Base-by-base conservation (phyloP, 2,113 vertebrate genomes). In the Collichthys lucidus region DNA sequence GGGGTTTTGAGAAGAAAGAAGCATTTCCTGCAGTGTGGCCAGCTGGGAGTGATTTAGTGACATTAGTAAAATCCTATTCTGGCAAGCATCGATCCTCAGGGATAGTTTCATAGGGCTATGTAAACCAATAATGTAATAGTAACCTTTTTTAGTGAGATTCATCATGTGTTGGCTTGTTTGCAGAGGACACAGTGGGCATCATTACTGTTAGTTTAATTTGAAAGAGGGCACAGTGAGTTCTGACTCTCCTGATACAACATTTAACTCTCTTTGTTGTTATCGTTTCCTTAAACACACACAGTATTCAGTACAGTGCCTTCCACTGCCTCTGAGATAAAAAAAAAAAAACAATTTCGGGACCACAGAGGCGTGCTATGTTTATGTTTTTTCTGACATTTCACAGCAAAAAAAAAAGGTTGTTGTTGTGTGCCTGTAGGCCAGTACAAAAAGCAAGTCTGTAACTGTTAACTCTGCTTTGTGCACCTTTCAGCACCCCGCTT, bases 11-110 rank as follows among this genome's bases (percentile, higher is more conserved):
- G 91, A 91, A 91, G 89, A 94, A 93, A 91, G 87, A 92, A 93
- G 92, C 91, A 91, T 93, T 93, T 96, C 94, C 93, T 95, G 93
- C 89, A 86, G 86, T 82, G 81, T 57, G 74, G 65, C 76, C 95
- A 95, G 93, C 94, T 95, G 94, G 91, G 91, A 95, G 80, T 94
- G 92, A 94, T 96, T 96, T 94, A 69, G 80, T 75, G 90, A 94
- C 94, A 92, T 95, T 91, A 89, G 92, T 92, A 80, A 93, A 94
- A 92, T 91, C 91, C 88, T 62, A 79, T 88, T 88, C 91, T 93
- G 95, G 94, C 92, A 93, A 88, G 85, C 74, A 80, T 92, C 92
- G 91, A 90, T 93, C 93, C 91, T 92, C 87, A 50, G 91, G 94
- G 91, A 93, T 86, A 90, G 80, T 85, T 93, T 93, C 88, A 90